These are phyloP conservation scores for Thalassoma bifasciatum DNA, from an alignment of 2,113 vertebrate species.

Conservation along the genomic window DNA sequence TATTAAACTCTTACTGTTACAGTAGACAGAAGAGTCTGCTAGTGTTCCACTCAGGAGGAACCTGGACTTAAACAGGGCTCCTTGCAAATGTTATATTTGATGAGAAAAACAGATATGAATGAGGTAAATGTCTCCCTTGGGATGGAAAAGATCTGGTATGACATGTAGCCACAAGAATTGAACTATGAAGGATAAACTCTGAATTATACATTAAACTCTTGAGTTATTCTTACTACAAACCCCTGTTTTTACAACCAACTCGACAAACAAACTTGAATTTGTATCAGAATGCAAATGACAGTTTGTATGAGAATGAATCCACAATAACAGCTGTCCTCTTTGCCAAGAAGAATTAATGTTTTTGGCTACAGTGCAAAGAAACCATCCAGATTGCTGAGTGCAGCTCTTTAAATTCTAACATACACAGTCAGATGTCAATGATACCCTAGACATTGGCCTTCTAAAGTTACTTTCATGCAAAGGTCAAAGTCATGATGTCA, in stretches of 20 bases:
- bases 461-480: conserved; percentile 60
- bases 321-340: conserved; percentile 10
- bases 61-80: conserved; percentile 32
- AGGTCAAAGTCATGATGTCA: conserved; percentile 70
- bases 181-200: background rate
- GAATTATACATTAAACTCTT: background rate
- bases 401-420: conserved; percentile 42
- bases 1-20: conserved; percentile 27
- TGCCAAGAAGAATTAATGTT: conserved; percentile 46
- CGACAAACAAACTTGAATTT: background rate
- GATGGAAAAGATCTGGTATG: conserved; percentile 34
- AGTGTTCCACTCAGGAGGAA: conserved; percentile 46
- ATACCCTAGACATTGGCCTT: conserved; percentile 52
- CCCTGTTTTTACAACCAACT: background rate
- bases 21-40: conserved; percentile 36
- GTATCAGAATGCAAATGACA: conserved; percentile 17
- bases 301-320: conserved; percentile 32
- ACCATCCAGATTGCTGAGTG: conserved; percentile 34
- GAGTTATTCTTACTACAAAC: conserved; percentile 21
- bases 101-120: conserved; percentile 70
- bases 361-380: conserved; percentile 34
- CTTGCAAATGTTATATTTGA: conserved; percentile 51
- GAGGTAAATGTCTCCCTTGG: conserved; percentile 52
- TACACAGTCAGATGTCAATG: conserved; percentile 48
- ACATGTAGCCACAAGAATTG: conserved; percentile 31